Evolutionary conservation across 2,113 vertebrate species (phyloP), one percentile per base, ranked within the genome.

Genomic region (Lepidiolamprologus cunningtoni): DNA sequence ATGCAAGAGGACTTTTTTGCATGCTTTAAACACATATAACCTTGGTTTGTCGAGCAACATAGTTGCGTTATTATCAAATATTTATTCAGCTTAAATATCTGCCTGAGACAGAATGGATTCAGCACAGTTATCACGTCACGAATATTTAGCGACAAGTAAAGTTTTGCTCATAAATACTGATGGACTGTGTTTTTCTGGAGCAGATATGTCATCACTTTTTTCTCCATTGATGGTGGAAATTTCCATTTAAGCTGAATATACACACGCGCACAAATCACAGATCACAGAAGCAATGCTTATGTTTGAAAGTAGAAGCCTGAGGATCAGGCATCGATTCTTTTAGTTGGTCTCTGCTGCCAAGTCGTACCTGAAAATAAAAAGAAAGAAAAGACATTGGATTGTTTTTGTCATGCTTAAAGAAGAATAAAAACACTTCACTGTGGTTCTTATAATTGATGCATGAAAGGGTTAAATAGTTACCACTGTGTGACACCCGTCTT

Each of bases 401-500:
- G 58, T 5, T 42, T 19, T 47, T 28, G 14, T 71, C 0, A 0
- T 2, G 13, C 66, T 23, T 45, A 42, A 42, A 71, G 37, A 71
- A 16, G 37, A 71, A 42, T 71, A 57, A 40, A 31, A 8, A 47
- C 40, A 23, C 66, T 0, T 71, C 19, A 26, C 37, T 23, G n/a
- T 42, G 66, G 0, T 42, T 42, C 35, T 71, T 9, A 6, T 8
- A 71, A 42, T 4, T 23, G 35, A 16, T 1, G 19, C n/a, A 23
- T 26, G 66, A 71, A 71, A 40, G n/a, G n/a, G 66, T 71, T 73
- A 33, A 71, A 73, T 82, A 4, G n/a, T 92, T 94, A 99, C 98
- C 98, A 99, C 84, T 97, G 97, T 86, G 97, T 93, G 2, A 95
- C 92, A 21, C 97, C 97, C 81, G 96, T 85, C 71, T 95, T 95